Conservation (phyloP, 2,113 vertebrate genomes). For the Psammodynastes pulverulentus region DNA sequence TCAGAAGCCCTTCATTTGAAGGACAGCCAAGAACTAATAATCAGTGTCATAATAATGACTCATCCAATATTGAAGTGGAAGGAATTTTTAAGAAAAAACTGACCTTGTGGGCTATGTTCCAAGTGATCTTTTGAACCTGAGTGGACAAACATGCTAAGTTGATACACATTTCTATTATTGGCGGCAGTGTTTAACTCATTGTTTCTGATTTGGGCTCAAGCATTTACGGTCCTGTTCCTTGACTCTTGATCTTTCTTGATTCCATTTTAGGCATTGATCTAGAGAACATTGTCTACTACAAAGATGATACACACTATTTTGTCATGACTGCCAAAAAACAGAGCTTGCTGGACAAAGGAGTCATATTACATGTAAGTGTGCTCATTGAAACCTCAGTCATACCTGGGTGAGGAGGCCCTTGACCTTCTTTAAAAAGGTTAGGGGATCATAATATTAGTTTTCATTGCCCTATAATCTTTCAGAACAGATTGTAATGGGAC, state of each 20-base stretch:
- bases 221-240: not conserved
- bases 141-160: not conserved
- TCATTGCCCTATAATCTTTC: not conserved
- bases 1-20: not conserved
- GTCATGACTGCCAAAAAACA: slow-evolving; percentile 99
- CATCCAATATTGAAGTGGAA: not conserved
- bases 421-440: not conserved
- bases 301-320: slow-evolving; percentile 99
- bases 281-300: slow-evolving; percentile 99
- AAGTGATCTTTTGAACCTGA: not conserved
- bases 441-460: not conserved
- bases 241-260: slow-evolving; percentile 21
- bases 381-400: not conserved
- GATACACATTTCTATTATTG: not conserved
- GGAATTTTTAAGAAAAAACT: not conserved
- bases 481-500: not conserved
- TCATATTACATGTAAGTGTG: slow-evolving; percentile 89
- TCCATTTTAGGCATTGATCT: slow-evolving; percentile 87
- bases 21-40: not conserved
- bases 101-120: not conserved
- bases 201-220: not conserved
- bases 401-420: not conserved
- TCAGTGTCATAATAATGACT: not conserved
- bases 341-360: slow-evolving; percentile 95
- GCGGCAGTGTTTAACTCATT: not conserved